These are phyloP conservation scores for Mythimna impura DNA, from an alignment of 2,888 invertebrate species.

Conservation along the genomic window DNA sequence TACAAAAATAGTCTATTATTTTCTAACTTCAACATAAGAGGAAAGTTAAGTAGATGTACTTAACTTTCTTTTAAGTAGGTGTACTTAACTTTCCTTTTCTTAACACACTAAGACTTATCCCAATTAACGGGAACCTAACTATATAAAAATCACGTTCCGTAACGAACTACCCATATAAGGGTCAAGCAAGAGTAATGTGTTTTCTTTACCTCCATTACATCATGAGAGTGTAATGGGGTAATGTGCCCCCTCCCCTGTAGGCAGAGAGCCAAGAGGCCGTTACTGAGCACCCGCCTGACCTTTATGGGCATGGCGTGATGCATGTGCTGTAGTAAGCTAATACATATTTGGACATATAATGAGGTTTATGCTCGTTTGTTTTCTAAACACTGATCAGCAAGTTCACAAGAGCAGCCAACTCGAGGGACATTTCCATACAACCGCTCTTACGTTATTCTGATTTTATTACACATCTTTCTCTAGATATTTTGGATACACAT, in stretches of 20 bases:
- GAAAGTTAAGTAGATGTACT: background rate
- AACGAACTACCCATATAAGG: background rate
- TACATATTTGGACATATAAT: constrained; percentile 26
- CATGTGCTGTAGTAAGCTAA: constrained; percentile 16
- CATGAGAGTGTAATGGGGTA: constrained; percentile 31
- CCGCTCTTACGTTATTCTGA: too few species aligned
- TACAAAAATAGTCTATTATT: too few species aligned
- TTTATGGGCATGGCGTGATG: constrained; percentile 15
- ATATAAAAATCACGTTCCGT: constrained; percentile 15
- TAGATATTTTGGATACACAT: too few species aligned
- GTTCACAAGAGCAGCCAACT: too few species aligned
- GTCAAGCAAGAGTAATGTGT: constrained; percentile 27
- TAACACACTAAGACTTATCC: too few species aligned
- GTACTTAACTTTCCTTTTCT: too few species aligned
- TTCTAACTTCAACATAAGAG: background rate
- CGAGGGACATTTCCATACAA: too few species aligned
- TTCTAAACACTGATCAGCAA: background rate
- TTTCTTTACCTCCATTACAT: constrained; percentile 33
- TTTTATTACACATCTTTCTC: too few species aligned
- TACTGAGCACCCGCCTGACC: constrained; percentile 33
- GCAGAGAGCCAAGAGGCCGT: constrained; percentile 48
- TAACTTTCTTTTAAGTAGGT: too few species aligned
- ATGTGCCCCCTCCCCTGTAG: constrained; percentile 7
- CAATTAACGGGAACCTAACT: background rate
- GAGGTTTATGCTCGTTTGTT: background rate